These are phyloP conservation scores for Drosophila repletoides DNA, from an alignment of 1,140 invertebrate species.

Conservation along the genomic window DNA sequence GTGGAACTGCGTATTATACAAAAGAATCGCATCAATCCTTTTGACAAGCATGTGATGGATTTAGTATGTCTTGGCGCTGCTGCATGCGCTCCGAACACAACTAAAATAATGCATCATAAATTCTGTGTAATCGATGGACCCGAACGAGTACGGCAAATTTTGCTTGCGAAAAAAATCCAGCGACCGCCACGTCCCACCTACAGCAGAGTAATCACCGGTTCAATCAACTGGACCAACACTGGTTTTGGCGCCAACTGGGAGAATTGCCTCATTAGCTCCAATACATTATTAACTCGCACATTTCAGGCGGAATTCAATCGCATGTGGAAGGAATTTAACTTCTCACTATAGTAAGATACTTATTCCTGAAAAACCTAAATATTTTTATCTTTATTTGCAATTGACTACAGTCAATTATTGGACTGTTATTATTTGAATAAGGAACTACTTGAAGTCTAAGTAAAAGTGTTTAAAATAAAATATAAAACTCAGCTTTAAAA, in stretches of 20 bases:
- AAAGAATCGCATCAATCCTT: too few species aligned
- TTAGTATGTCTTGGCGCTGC: not conserved
- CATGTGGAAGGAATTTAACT: too few species aligned
- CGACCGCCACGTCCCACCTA: not conserved
- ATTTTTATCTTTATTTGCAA: too few species aligned
- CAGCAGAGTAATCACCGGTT: not conserved
- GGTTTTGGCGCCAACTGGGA: not conserved
- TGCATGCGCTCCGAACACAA: not conserved
- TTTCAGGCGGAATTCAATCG: not conserved
- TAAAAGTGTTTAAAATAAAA: too few species aligned
- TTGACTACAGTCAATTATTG: too few species aligned
- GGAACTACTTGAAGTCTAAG: too few species aligned
- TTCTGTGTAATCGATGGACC: not conserved
- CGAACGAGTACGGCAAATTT: not conserved
- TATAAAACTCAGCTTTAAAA: too few species aligned
- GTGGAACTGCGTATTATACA: too few species aligned
- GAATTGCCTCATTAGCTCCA: not conserved
- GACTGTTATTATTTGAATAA: too few species aligned
- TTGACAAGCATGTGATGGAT: not conserved
- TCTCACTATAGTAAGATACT: too few species aligned
- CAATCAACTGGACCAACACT: not conserved
- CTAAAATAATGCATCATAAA: constrained; percentile 1
- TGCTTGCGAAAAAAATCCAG: not conserved
- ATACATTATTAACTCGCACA: not conserved
- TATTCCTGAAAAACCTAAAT: too few species aligned